Evolutionary conservation across 1,140 invertebrate species (phyloP).

Genomic region (Procambarus clarkii): DNA sequence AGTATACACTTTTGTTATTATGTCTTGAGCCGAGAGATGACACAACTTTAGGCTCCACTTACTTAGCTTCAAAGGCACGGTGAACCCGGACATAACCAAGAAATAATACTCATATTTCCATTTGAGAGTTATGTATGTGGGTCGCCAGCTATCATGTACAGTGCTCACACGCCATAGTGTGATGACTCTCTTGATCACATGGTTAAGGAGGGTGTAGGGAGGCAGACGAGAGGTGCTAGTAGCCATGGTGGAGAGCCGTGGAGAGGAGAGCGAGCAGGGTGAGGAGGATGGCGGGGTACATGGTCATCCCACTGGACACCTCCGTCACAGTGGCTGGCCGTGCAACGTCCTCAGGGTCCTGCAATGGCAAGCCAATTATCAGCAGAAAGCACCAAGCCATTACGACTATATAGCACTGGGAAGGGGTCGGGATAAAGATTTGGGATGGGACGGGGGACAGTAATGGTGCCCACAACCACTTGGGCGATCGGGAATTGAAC

Average conservation of each 20-base stretch:
- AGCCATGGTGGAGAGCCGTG: background rate
- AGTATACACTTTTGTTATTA: background rate
- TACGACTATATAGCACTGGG: too few species aligned
- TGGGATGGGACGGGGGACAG: too few species aligned
- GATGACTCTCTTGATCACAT: background rate
- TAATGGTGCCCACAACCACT: too few species aligned
- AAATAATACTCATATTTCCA: background rate
- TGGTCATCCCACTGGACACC: background rate
- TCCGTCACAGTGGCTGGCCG: constrained; percentile 36
- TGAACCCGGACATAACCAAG: background rate
- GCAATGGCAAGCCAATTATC: background rate
- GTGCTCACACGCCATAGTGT: constrained; percentile 6
- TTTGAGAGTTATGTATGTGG: background rate
- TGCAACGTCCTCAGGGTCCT: constrained; percentile 55
- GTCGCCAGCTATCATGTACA: too few species aligned
- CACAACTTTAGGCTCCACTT: background rate
- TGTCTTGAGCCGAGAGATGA: background rate
- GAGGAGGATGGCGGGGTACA: background rate
- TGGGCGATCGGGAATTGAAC: too few species aligned
- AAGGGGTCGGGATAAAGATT: too few species aligned
- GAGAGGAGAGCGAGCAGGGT: background rate
- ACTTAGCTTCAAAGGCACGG: background rate
- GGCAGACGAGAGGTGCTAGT: background rate
- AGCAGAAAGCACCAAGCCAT: too few species aligned
- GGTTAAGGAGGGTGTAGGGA: background rate